Base-by-base conservation (phyloP, 2,888 invertebrate genomes). In the Parasteatoda lunata region DNA sequence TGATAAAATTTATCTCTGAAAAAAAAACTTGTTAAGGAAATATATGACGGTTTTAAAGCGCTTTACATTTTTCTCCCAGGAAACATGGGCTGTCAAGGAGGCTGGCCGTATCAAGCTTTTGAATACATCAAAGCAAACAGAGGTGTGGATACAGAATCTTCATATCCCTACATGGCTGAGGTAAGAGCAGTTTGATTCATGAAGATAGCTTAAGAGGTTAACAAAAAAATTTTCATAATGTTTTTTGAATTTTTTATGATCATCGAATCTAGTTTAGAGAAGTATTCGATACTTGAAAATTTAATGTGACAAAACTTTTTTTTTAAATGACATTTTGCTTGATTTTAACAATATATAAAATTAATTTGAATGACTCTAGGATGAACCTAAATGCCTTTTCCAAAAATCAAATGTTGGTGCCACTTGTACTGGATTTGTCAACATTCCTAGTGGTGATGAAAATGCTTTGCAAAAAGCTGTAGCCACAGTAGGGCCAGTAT, bases 21-120 rank as follows among this genome's bases (percentile, higher is more conserved):
- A 30, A 30, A 30, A 30, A 30, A 30, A 30, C 30, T 30, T 30
- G 30, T 30, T 30, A 30, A 30, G 30, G 30, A n/a, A n/a, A n/a
- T n/a, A n/a, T n/a, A n/a, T n/a, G n/a, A n/a, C n/a, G n/a, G 0
- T 30, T 30, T 30, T 1, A 30, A 30, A 30, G 30, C 30, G 30
- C 30, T 30, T 30, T 30, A 30, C 30, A 30, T 30, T 30, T 11
- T 65, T 9, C 4, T 52, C 51, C 48, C 59, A 79, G 79, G 70
- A 30, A 79, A 79, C 9, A 45, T 71, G 11, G 97, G 97, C 78
- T 98, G 97, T 93, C 95, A 96, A 90, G 97, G 97, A 75, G 97
- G 97, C 96, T 92, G 94, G 64, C 92, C 97, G 49, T 96, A 97
- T 93, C 94, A 95, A 91, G 97, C 97, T 83, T 97, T 97, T 94